Percentiles rank a stretch among this genome's conserved stretches.
Conservation (phyloP, 2,797 vertebrate species). For the Hyperoplus immaculatus region DNA sequence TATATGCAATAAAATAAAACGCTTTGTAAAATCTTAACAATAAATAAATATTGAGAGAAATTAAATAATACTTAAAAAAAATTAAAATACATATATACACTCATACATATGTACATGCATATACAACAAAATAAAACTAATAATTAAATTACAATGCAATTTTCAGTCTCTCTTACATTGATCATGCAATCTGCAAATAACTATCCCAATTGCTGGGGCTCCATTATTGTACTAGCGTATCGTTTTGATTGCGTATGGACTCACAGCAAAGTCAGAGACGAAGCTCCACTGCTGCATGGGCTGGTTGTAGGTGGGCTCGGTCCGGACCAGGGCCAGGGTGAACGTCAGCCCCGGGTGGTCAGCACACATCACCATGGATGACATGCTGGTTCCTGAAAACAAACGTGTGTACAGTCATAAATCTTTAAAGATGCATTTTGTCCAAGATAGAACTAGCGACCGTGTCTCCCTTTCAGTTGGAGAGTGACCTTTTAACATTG, state of each 20-base stretch:
- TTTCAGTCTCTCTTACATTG: too few species aligned
- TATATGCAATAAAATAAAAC: too few species aligned
- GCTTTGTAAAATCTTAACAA: too few species aligned
- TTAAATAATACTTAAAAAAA: too few species aligned
- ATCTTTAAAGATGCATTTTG: conserved; percentile 25
- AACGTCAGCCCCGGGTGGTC: conserved; percentile 89
- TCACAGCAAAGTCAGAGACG: conserved; percentile 89
- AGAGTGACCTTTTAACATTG: conserved; percentile 50
- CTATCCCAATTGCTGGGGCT: too few species aligned
- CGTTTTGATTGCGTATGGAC: conserved; percentile 41
- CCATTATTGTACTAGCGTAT: too few species aligned
- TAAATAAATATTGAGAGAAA: too few species aligned
- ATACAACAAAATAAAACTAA: too few species aligned
- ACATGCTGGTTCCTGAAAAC: conserved; percentile 84
- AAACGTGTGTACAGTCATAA: conserved; percentile 33
- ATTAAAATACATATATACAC: too few species aligned
- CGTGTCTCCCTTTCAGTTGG: conserved; percentile 36
- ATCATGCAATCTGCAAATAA: too few species aligned
- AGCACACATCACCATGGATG: conserved; percentile 88
- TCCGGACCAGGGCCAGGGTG: conserved; percentile 85
- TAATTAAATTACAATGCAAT: too few species aligned
- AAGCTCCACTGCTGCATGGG: conserved; percentile 92
- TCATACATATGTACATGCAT: too few species aligned
- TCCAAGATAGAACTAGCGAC: conserved; percentile 15
- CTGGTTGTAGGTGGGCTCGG: conserved; percentile 89